phyloP scores from a whole-genome alignment of 2,888 invertebrate genomes.

The Drosophila incognita region DNA sequence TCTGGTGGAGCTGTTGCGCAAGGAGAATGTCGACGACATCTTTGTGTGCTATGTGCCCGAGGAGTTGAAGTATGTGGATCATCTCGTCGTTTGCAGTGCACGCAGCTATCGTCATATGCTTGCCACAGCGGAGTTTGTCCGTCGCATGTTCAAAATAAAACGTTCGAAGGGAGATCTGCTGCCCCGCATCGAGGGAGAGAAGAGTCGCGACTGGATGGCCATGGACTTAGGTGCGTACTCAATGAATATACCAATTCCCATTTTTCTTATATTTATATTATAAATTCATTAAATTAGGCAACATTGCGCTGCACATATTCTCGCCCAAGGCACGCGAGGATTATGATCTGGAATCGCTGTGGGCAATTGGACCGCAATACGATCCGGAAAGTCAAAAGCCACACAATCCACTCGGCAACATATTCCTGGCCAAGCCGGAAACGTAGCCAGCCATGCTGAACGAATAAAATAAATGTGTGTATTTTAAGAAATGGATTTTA shows the following conservation, averaged over 20 bases:
- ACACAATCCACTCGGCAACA: constrained; percentile 87
- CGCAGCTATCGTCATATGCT: constrained; percentile 90
- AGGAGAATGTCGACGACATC: constrained; percentile 92
- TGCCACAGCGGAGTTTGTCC: constrained; percentile 90
- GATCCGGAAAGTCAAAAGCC: constrained; percentile 89
- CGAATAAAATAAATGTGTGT: constrained; percentile 3
- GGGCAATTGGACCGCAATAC: constrained; percentile 94
- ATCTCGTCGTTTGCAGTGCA: constrained; percentile 92
- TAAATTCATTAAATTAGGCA: constrained; percentile 86
- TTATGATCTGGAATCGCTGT: constrained; percentile 96
- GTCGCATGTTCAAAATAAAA: constrained; percentile 91
- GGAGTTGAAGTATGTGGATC: constrained; percentile 92
- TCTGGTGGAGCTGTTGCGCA: constrained; percentile 90
- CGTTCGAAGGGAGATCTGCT: constrained; percentile 87
- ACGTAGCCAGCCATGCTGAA: constrained; percentile 18
- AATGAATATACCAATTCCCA: not conserved
- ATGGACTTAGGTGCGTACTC: constrained; percentile 91
- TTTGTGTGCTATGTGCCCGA: constrained; percentile 92
- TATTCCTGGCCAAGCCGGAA: constrained; percentile 84
- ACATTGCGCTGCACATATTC: constrained; percentile 96
- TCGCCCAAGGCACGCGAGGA: constrained; percentile 88
- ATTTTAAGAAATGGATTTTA: constrained; percentile 15
- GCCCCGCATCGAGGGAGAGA: constrained; percentile 92
- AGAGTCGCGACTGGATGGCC: constrained; percentile 93
- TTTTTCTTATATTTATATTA: not conserved